Evolutionary conservation across 2,113 vertebrate genomes (phyloP).

Genomic region (Colaptes auratus): DNA sequence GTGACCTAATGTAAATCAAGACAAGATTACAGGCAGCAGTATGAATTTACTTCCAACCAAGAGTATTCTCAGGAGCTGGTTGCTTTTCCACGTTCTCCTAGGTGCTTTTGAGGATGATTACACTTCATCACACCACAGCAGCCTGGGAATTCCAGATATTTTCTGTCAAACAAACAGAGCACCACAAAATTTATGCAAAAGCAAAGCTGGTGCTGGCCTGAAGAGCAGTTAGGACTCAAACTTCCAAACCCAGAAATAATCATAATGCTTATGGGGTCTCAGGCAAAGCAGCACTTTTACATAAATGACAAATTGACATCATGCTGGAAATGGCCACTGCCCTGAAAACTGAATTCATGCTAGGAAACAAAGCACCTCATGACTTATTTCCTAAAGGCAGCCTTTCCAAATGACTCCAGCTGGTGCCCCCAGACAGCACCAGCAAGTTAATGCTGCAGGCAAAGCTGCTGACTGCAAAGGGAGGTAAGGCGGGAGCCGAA

Average conservation of each 20-base stretch:
- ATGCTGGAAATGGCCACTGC: not conserved
- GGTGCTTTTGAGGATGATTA: not conserved
- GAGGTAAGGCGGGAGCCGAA: not conserved
- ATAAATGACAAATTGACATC: not conserved
- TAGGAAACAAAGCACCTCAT: not conserved
- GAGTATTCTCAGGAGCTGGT: not conserved
- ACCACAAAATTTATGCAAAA: not conserved
- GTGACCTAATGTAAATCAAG: not conserved
- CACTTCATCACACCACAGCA: not conserved
- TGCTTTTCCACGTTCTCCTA: not conserved
- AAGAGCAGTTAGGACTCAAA: not conserved
- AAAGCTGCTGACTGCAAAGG: not conserved
- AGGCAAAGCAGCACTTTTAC: not conserved
- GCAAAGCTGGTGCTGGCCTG: not conserved
- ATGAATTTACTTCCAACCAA: not conserved
- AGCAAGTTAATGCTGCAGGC: not conserved
- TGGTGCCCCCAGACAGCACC: not conserved
- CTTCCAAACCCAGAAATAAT: constrained; percentile 7
- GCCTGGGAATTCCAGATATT: not conserved
- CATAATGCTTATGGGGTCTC: not conserved
- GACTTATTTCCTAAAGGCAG: not conserved
- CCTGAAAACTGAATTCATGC: not conserved
- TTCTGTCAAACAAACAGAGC: not conserved
- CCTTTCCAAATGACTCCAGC: not conserved
- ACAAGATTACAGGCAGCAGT: not conserved